Conservation (phyloP, 2,113 vertebrate species). For the Shinisaurus crocodilurus region DNA sequence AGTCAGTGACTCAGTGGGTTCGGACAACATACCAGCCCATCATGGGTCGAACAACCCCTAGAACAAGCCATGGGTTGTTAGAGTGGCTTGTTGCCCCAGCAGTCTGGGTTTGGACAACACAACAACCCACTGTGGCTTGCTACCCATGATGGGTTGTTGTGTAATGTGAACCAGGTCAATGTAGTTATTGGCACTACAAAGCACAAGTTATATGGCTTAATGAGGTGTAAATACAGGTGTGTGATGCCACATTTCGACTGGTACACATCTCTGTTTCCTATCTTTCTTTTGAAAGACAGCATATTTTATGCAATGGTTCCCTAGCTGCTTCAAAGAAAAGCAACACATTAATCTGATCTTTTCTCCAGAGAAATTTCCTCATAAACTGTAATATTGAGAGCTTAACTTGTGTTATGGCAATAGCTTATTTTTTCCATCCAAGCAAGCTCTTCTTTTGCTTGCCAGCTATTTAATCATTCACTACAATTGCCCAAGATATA, state of each 20-base stretch:
- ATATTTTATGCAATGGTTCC: not conserved
- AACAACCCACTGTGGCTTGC: no score
- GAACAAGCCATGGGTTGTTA: no score
- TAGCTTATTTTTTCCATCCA: not conserved
- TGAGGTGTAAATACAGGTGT: not conserved
- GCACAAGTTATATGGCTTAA: not conserved
- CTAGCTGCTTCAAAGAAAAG: not conserved
- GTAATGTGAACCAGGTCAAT: not conserved
- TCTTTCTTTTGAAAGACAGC: not conserved
- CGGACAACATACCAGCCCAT: no score
- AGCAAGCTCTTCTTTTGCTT: not conserved
- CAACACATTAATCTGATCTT: not conserved
- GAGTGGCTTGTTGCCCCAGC: no score
- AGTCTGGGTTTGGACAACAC: no score
- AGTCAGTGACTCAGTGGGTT: no score
- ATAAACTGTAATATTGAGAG: not conserved
- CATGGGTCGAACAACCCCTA: no score
- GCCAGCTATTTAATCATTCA: not conserved
- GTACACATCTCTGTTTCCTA: not conserved
- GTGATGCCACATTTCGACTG: no score
- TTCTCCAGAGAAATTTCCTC: not conserved
- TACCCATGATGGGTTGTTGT: no score
- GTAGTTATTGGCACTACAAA: not conserved
- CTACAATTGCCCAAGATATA: not conserved
- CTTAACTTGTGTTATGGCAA: not conserved